A percentile compares a stretch with the other conserved stretches of the same genome.
Conservation (phyloP, 2,113 vertebrate genomes). For the Romanogobio albipinnatus region DNA sequence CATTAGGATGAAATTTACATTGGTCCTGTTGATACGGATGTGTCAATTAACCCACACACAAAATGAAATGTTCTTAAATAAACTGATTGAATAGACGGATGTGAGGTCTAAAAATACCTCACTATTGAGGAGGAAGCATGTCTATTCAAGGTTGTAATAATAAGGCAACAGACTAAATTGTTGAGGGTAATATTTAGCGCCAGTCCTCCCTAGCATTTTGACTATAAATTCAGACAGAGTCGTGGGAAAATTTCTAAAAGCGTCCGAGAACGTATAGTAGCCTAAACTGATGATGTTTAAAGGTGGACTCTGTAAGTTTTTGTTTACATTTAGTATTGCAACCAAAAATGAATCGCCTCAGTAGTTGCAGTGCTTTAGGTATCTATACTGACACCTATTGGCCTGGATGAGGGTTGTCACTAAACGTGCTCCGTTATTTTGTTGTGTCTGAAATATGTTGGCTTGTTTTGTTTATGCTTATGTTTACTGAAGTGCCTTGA, state of each 20-base stretch:
- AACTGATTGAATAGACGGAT: constrained; percentile 46
- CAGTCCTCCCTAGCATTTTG: neutral
- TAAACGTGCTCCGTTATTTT: neutral
- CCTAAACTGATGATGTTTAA: neutral
- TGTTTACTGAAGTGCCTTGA: neutral
- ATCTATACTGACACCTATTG: neutral
- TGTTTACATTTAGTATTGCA: neutral
- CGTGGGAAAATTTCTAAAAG: constrained; percentile 36
- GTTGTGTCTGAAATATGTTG: neutral
- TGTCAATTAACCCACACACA: constrained; percentile 21
- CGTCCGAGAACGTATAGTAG: neutral
- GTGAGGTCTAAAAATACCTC: constrained; percentile 21
- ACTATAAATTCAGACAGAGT: constrained; percentile 30
- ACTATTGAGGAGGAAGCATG: constrained; percentile 15
- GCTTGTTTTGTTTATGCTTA: neutral
- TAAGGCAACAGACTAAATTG: constrained; percentile 22
- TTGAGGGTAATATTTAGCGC: constrained; percentile 23
- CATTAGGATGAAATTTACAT: constrained; percentile 38
- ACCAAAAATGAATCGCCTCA: neutral
- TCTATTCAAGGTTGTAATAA: constrained; percentile 38
- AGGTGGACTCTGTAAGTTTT: neutral
- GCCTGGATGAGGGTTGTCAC: neutral
- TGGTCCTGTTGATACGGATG: constrained; percentile 31
- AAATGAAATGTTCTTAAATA: constrained; percentile 43
- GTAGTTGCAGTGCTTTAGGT: neutral